Conservation (phyloP, 2,888 invertebrate genomes). For the Temnothorax ravouxi region DNA sequence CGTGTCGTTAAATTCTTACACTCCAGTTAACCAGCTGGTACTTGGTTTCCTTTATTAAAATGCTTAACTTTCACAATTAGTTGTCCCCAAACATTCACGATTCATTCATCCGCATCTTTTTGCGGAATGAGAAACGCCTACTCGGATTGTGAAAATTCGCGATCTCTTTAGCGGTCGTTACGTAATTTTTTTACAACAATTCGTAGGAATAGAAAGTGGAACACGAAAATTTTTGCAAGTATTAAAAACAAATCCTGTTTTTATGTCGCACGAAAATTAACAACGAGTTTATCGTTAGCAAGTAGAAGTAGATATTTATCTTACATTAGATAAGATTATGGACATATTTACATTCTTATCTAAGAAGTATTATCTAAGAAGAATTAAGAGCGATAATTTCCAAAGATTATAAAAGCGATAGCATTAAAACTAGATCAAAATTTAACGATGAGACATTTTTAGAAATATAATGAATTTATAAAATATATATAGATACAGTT, state of each 20-base stretch:
- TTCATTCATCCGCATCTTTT: neutral
- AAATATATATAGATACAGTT: neutral
- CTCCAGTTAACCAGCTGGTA: slow-evolving; percentile 68
- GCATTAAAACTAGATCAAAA: neutral
- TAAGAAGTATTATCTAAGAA: neutral
- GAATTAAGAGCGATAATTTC: neutral
- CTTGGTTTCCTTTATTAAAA: slow-evolving; percentile 60
- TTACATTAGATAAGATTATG: neutral
- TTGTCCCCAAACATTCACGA: slow-evolving; percentile 9
- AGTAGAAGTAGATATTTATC: neutral
- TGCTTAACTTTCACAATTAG: slow-evolving; percentile 62
- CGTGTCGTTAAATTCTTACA: slow-evolving; percentile 78
- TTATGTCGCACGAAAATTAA: neutral
- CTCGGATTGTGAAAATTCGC: neutral
- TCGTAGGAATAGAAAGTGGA: neutral
- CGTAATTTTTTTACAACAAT: neutral
- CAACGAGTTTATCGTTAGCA: neutral
- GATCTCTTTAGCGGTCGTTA: neutral
- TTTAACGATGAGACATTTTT: neutral
- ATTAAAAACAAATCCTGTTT: too few relatives aligned
- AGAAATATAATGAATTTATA: neutral
- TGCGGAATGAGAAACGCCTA: neutral
- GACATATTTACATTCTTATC: neutral
- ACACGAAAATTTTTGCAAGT: too few relatives aligned
- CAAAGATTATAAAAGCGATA: neutral